Evolutionary conservation across 2,888 invertebrate genomes (phyloP).

Genomic region (Cephus rjabovi): DNA sequence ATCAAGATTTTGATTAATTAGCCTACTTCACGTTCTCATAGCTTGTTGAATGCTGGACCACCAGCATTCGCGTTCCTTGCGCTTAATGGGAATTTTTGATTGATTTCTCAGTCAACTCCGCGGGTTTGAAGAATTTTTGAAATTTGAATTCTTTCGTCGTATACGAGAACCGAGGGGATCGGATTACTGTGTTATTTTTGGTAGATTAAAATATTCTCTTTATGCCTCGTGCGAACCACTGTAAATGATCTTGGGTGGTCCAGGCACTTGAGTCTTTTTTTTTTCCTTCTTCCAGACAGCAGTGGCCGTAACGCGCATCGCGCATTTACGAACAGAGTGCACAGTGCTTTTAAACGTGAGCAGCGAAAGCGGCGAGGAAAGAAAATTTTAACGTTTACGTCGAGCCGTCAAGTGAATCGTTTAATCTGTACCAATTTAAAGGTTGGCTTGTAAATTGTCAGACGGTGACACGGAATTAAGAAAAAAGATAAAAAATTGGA

Average conservation of each 20-base stretch:
- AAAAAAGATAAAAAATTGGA: background rate
- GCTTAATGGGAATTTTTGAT: background rate
- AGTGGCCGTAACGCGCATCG: background rate
- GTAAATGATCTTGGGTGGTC: conserved; percentile 5
- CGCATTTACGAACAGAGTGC: background rate
- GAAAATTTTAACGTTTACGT: background rate
- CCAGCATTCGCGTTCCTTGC: background rate
- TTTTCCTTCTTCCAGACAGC: background rate
- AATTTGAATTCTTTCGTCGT: background rate
- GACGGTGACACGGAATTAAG: background rate
- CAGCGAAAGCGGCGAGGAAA: background rate
- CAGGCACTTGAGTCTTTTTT: background rate
- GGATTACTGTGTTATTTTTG: background rate
- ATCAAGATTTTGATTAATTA: conserved; percentile 35
- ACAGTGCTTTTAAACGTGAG: background rate
- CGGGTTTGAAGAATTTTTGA: background rate
- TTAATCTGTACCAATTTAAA: background rate
- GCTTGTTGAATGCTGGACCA: background rate
- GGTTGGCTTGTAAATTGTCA: background rate
- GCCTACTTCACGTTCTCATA: background rate
- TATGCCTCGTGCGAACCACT: conserved; percentile 4
- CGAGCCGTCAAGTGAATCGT: background rate
- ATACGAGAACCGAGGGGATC: background rate
- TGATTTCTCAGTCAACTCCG: background rate
- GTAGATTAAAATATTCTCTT: background rate